Base-by-base conservation (phyloP, 1,140 invertebrate genomes). In the Copidosoma floridanum region DNA sequence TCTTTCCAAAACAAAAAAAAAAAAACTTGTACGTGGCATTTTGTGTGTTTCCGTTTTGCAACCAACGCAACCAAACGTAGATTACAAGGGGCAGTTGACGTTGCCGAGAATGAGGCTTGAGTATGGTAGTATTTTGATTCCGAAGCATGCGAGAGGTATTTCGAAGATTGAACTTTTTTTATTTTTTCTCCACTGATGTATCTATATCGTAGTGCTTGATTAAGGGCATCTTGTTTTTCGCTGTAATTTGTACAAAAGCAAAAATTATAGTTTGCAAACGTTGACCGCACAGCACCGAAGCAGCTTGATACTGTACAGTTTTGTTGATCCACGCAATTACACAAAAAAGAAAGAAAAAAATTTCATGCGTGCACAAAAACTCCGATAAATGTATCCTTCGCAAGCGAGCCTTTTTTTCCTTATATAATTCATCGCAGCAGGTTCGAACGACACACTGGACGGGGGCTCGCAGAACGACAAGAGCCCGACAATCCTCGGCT, bases 401-500 rank as follows among this genome's bases (percentile, higher is more conserved):
- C 32, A 6, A 35, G 14, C 14, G 6, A 14, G 14, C 32, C 14
- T 8, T 35, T 35, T 35, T n/a, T n/a, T n/a, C n/a, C n/a, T n/a
- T n/a, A n/a, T n/a, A n/a, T n/a, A 1, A n/a, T 56, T 47, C 24
- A 10, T 43, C 46, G 29, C 8, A 52, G 57, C 38, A 71, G 75
- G 68, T 47, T 57, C 65, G 20, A 72, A 66, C 52, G 76, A 79
- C 21, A 62, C 77, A n/a, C 72, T 71, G 5, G 79, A 80, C 27
- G 73, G 73, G 21, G 63, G 72, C 26, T 18, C 50, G 12, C 69
- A 73, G 46, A 73, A 68, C 20, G 78, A 81, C 52, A 76, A 74
- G 54, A 80, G 71, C 62, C 78, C 77, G 35, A 66, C 72, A 14
- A 72, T 80, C 38, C 71, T 74, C n/a, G 78, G 82, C 27, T 77